These are phyloP conservation scores for Meleagris gallopavo DNA, from an alignment of 2,113 vertebrate species.

Conservation along the genomic window DNA sequence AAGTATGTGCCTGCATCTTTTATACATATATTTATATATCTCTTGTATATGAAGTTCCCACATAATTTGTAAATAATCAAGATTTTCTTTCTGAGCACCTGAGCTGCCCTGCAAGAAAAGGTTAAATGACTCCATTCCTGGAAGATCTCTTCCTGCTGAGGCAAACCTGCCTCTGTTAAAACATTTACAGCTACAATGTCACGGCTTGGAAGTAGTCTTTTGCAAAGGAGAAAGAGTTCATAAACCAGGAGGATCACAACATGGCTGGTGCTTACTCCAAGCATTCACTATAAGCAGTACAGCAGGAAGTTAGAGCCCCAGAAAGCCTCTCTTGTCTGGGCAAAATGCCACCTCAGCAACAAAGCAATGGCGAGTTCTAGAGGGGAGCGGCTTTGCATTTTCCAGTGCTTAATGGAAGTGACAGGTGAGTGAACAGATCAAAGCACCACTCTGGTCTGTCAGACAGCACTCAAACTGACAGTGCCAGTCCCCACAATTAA, in stretches of 20 bases:
- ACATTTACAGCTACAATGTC: not conserved
- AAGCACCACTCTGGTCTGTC: not conserved
- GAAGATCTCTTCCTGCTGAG: not conserved
- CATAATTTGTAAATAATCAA: conserved; percentile 14
- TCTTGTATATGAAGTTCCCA: not conserved
- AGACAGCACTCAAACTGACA: not conserved
- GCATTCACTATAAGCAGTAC: not conserved
- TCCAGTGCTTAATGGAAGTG: not conserved
- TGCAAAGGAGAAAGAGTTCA: not conserved
- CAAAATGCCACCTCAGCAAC: not conserved
- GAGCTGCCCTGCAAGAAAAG: not conserved
- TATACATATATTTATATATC: not conserved
- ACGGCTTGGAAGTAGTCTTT: not conserved
- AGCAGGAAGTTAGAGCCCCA: not conserved
- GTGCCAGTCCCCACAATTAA: not conserved
- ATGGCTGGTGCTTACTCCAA: not conserved
- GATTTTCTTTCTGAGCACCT: not conserved
- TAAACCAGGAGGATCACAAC: not conserved
- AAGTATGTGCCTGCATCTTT: not conserved
- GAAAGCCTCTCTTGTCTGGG: not conserved
- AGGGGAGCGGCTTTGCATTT: not conserved
- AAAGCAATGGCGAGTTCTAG: not conserved
- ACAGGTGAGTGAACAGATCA: not conserved
- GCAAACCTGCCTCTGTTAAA: conserved; percentile 14
- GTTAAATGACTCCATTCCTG: conserved; percentile 22